Base-by-base conservation (phyloP, 1,140 invertebrate species). In the Uloborus diversus region DNA sequence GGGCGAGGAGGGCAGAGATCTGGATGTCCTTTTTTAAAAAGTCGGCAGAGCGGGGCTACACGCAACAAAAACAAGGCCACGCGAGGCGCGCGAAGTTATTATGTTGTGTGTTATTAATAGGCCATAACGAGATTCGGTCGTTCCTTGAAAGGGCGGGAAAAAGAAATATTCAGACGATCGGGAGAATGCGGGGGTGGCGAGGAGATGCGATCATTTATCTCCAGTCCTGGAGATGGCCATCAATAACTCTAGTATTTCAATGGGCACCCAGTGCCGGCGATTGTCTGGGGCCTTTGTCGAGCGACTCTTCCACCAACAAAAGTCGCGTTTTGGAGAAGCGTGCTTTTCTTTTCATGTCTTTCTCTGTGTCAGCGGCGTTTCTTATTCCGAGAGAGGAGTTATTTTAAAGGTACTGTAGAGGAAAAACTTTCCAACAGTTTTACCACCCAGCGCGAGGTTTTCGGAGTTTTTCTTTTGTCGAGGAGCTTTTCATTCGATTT, bases 191-290 rank as follows among this genome's bases (percentile, higher is more conserved):
- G 62, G 47, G 37, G 33, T 28, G 28, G 37, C 13, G n/a, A n/a
- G n/a, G n/a, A 47, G 33, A 20, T 32, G 42, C 20, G 25, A 68
- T 53, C 49, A 51, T 51, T 68, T 68, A 53, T 53, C 42, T 68
- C 42, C 11, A 53, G 65, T 51, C 65, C 33, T 68, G 65, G 65
- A 53, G 65, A 53, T 32, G 49, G 65, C 33, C 53, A 68, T 68
- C 65, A 68, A 68, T 68, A 68, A 68, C 65, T 49, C 65, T 68
- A 68, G 65, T 53, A 68, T 68, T 68, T 68, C 65, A 68, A 68
- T 68, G 65, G 65, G 47, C 32, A 23, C 61, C 32, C 32, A 37
- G 32, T 35, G 25, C 27, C 32, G 32, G 47, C 65, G 53, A 51
- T 68, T 68, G 65, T 68, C 53, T 68, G 42, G 65, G 27, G 5